These are phyloP conservation scores for Drosophila paracracens DNA, from an alignment of 2,888 invertebrate genomes.

Conservation along the genomic window DNA sequence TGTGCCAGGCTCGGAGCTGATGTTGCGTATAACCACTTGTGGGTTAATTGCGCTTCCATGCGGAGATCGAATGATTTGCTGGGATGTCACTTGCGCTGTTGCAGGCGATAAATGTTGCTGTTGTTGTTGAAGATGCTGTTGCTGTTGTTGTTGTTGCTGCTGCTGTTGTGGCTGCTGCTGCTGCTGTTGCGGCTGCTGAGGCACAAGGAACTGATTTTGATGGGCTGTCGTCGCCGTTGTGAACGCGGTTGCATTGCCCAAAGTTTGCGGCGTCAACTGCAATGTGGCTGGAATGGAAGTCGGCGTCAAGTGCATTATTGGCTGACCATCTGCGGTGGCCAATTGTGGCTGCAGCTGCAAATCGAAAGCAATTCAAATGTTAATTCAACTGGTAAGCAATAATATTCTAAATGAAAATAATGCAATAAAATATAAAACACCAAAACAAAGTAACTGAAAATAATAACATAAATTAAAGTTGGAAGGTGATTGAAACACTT, in stretches of 20 bases:
- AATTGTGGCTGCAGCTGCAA: conserved; percentile 83
- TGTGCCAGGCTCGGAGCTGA: conserved; percentile 37
- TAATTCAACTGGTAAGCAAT: not conserved
- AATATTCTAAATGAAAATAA: not conserved
- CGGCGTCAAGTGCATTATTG: conserved; percentile 84
- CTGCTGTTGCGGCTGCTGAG: conserved; percentile 48
- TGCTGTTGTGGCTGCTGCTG: conserved; percentile 44
- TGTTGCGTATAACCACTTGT: conserved; percentile 61
- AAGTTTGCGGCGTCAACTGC: conserved; percentile 80
- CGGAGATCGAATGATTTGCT: conserved; percentile 66
- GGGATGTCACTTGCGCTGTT: conserved; percentile 65
- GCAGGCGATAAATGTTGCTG: conserved; percentile 42
- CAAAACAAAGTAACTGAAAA: not conserved
- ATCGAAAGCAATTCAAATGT: conserved; percentile 2
- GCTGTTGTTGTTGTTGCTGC: conserved; percentile 27
- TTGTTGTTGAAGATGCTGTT: conserved; percentile 27
- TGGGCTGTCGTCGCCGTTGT: conserved; percentile 43
- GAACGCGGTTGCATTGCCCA: conserved; percentile 69
- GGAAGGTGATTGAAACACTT: not conserved
- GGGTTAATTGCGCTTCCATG: conserved; percentile 30
- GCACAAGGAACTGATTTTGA: conserved; percentile 53
- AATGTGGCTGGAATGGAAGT: conserved; percentile 84
- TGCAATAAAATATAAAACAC: not conserved
- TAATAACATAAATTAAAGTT: not conserved
- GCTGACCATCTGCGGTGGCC: conserved; percentile 84